A percentile compares a stretch with the other conserved stretches of the same genome.
Evolutionary conservation across 2,797 vertebrate species (phyloP).

Genomic region (Alosa sapidissima): DNA sequence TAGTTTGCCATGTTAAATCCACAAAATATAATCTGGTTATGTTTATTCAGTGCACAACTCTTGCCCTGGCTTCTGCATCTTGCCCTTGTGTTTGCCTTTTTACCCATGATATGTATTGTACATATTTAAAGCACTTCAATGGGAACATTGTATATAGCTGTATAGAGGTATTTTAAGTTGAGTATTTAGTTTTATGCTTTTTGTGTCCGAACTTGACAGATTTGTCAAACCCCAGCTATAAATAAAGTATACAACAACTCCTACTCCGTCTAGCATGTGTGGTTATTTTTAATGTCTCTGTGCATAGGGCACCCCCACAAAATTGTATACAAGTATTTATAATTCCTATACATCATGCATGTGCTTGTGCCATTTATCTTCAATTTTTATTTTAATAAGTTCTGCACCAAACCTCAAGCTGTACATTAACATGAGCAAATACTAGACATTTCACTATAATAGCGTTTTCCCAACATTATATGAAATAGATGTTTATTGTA

Average conservation of each 20-base stretch:
- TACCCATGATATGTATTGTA: slow-evolving; percentile 52
- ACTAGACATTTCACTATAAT: too few relatives aligned
- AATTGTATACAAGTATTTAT: too few relatives aligned
- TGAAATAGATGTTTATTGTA: neutral
- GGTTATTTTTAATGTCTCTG: neutral
- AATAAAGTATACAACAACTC: slow-evolving; percentile 53
- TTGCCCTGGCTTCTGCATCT: slow-evolving; percentile 29
- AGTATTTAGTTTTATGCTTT: slow-evolving; percentile 42
- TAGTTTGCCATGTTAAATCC: neutral
- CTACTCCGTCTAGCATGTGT: neutral
- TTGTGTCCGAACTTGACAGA: slow-evolving; percentile 40
- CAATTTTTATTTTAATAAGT: neutral
- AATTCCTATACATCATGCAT: too few relatives aligned
- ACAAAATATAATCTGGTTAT: slow-evolving; percentile 17
- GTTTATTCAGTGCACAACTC: slow-evolving; percentile 37
- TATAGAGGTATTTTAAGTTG: slow-evolving; percentile 62
- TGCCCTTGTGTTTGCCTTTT: slow-evolving; percentile 45
- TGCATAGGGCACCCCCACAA: too few relatives aligned
- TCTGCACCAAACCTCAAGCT: too few relatives aligned
- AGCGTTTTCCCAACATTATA: neutral
- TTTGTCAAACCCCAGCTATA: slow-evolving; percentile 45
- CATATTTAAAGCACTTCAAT: slow-evolving; percentile 46
- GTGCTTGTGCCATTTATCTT: neutral
- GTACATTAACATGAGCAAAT: too few relatives aligned
- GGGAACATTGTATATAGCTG: slow-evolving; percentile 67